phyloP scores from a whole-genome alignment of 2,888 invertebrate species.

The Pristionchus exspectatus region DNA sequence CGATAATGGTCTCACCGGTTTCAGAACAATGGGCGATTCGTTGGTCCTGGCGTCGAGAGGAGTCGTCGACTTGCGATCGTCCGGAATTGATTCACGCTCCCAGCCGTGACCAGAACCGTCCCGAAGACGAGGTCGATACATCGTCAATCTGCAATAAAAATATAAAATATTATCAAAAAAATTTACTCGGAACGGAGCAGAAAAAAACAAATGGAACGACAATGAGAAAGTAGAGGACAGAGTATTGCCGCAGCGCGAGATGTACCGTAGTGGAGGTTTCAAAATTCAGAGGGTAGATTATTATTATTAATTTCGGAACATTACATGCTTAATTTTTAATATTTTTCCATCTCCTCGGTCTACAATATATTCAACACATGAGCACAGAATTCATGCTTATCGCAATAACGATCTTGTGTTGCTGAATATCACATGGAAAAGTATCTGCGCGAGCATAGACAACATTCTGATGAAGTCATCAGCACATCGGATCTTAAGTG shows the following conservation, averaged over 20 bases:
- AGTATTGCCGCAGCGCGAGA: conserved; percentile 3
- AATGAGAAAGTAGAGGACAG: neutral
- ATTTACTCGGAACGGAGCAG: neutral
- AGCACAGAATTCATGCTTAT: neutral
- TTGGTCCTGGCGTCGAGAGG: neutral
- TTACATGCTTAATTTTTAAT: neutral
- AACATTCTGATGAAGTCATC: neutral
- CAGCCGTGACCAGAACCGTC: neutral
- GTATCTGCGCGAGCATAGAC: neutral
- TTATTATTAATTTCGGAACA: neutral
- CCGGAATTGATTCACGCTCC: neutral
- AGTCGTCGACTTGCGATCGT: neutral
- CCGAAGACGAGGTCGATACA: neutral
- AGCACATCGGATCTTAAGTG: neutral
- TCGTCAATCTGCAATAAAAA: neutral
- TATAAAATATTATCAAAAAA: neutral
- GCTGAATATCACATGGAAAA: neutral
- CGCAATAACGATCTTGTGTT: neutral
- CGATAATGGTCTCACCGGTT: neutral
- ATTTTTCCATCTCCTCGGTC: neutral
- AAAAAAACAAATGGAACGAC: neutral
- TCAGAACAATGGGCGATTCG: neutral
- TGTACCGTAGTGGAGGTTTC: neutral
- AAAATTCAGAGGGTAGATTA: neutral
- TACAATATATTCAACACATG: neutral